Evolutionary conservation across 2,797 vertebrate species (phyloP), one percentile per base, ranked within the genome.

Genomic region (Botia almorhae): DNA sequence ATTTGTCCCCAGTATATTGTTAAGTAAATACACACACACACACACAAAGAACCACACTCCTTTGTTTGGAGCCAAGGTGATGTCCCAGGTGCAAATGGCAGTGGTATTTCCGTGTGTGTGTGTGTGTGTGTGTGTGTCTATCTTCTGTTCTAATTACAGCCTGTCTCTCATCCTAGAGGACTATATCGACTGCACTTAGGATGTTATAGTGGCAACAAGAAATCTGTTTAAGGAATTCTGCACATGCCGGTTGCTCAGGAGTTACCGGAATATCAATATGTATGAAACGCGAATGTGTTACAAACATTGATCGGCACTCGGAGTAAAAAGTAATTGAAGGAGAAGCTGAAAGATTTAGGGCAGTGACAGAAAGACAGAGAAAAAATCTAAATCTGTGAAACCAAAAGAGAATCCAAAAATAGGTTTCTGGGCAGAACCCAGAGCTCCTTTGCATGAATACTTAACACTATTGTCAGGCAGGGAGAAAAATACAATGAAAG

Each of bases 401-500:
- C 85, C 78, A 87, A 76, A 81, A 84, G 75, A 67, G 39, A 80
- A 39, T 74, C 79, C 80, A 36, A 71, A 82, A 79, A 82, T 79
- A 82, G 80, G 60, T 53, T 71, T 50, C 65, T 81, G 76, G 79
- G 71, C 76, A 75, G 67, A 83, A 67, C 56, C 36, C 39, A 76
- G 69, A 43, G 56, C 72, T 61, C 39, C 23, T 48, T 74, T 76
- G 76, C 69, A 80, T 39, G 21, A 69, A 78, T 83, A 81, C 53
- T 60, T 85, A 84, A 82, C 69, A 74, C 78, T 90, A 87, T 81
- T 87, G 84, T 87, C 81, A 72, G 85, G 84, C 74, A 84, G 21
- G 82, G 19, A 65, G 50, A 46, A 55, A 63, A 63, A 83, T 86
- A 86, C 73, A 88, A 85, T 71, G 80, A 78, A 85, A 23, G 48